Conservation (phyloP, 2,113 vertebrate species). For the Apodemus speciosus region DNA sequence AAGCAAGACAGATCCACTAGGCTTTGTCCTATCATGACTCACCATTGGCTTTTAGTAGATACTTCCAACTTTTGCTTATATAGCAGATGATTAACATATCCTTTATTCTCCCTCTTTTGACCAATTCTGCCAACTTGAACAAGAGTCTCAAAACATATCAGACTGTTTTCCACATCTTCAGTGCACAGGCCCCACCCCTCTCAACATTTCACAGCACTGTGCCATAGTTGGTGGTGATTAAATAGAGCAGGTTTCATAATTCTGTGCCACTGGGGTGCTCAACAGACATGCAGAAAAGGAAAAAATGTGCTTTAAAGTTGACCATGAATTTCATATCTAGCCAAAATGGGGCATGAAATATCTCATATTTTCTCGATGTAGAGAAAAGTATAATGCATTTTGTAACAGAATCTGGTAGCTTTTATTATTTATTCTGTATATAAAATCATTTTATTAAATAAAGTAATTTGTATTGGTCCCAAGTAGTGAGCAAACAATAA, state of each 20-base stretch:
- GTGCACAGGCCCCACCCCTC: background rate
- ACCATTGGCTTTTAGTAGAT: background rate
- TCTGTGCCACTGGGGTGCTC: background rate
- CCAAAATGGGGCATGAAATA: background rate
- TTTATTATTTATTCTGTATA: constrained; percentile 6
- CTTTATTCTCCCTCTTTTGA: background rate
- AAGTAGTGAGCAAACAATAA: background rate
- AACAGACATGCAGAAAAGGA: background rate
- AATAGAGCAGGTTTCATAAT: background rate
- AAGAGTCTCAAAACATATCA: background rate
- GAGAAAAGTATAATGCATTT: background rate
- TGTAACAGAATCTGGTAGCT: background rate
- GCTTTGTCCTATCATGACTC: background rate
- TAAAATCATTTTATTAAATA: background rate
- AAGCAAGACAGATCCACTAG: background rate
- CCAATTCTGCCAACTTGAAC: background rate
- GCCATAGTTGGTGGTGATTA: background rate
- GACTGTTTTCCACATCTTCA: background rate
- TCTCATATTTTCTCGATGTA: background rate
- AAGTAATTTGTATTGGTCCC: background rate
- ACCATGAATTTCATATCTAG: constrained; percentile 12
- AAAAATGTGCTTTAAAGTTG: background rate
- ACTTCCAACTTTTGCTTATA: background rate
- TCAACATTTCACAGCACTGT: background rate
- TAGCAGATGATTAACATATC: background rate